Evolutionary conservation across 30 jellyfish, hydroid and myxozoan species (phyloP).

Genomic region (Hydractinia symbiolongicarpus): DNA sequence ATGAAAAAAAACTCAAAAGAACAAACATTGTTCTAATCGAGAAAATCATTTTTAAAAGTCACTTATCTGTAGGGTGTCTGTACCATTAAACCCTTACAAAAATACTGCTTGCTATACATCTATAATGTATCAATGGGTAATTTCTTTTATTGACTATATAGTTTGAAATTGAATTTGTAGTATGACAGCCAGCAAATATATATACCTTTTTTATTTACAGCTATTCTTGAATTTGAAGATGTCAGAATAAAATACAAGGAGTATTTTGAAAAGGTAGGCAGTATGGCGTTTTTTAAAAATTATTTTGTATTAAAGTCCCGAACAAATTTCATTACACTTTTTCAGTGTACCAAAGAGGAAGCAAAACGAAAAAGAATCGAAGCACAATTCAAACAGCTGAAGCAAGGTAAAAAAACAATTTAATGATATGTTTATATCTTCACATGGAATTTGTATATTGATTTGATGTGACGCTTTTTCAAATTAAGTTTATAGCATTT

Average conservation of each 20-base stretch:
- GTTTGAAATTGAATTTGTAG: no score
- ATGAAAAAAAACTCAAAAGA: no score
- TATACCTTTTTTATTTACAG: conserved; percentile 18
- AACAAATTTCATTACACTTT: background rate
- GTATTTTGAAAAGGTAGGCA: conserved; percentile 44
- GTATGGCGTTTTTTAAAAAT: background rate
- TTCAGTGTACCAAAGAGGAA: conserved; percentile 48
- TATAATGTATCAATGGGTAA: no score
- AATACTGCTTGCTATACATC: no score
- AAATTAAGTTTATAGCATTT: background rate
- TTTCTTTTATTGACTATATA: no score
- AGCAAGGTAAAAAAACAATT: conserved; percentile 36
- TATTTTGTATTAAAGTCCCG: background rate
- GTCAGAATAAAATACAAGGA: conserved; percentile 49
- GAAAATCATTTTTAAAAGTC: no score
- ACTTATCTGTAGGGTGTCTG: no score
- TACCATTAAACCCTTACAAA: no score
- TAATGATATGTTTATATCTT: background rate
- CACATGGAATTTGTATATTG: no score
- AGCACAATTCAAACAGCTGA: conserved; percentile 76
- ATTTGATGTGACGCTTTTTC: background rate
- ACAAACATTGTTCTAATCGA: no score
- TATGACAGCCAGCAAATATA: background rate
- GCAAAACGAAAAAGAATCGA: conserved; percentile 44
- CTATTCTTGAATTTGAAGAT: conserved; percentile 77